Conservation (phyloP, 2,113 vertebrate species). For the Chinchilla lanigera region DNA sequence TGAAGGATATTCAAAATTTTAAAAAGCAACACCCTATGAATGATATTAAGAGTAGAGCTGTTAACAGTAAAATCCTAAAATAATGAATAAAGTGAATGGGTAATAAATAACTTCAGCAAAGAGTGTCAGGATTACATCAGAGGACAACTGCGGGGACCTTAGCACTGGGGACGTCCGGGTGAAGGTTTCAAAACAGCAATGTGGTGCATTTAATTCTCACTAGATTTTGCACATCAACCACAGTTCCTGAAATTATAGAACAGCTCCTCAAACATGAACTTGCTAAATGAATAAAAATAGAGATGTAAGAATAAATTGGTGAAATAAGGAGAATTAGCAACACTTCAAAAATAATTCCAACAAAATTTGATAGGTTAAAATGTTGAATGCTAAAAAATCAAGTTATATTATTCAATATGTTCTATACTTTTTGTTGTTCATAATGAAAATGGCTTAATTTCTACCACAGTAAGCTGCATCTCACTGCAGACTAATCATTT, state of each 20-base stretch:
- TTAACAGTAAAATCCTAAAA: background rate
- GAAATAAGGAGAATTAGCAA: slow-evolving; percentile 1
- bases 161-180: background rate
- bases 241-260: slow-evolving; percentile 47
- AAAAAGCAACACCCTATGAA: background rate
- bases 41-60: background rate
- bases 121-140: background rate
- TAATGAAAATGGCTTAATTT: slow-evolving; percentile 21
- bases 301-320: background rate
- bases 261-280: background rate
- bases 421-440: background rate
- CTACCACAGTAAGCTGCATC: background rate
- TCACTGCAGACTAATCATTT: background rate
- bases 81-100: background rate
- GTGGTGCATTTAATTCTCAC: background rate
- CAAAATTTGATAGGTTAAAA: slow-evolving; percentile 4
- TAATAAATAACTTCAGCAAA: background rate
- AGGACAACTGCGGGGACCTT: background rate
- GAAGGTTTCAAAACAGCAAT: background rate
- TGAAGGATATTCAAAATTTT: background rate
- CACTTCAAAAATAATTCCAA: slow-evolving; percentile 7
- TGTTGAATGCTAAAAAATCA: background rate
- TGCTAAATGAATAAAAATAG: slow-evolving; percentile 13
- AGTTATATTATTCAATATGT: background rate
- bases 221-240: background rate